Conservation (phyloP, 2,113 vertebrate genomes). For the Macaca fascicularis region DNA sequence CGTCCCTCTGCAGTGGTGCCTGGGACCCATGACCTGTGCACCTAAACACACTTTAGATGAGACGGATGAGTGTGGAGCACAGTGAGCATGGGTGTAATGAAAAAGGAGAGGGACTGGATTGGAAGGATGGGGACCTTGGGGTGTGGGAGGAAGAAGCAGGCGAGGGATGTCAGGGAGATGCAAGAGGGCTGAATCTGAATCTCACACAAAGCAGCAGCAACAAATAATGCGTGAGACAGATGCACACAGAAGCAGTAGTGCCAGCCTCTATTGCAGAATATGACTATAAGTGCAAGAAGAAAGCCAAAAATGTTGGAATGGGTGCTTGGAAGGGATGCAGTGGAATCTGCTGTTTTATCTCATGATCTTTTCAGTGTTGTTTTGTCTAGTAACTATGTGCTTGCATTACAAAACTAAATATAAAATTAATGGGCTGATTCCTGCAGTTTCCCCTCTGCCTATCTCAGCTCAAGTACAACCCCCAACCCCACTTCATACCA, state of each 20-base stretch:
- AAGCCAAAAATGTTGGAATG: background rate
- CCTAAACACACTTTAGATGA: background rate
- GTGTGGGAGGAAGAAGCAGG: background rate
- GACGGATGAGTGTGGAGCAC: no score
- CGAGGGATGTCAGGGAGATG: no score
- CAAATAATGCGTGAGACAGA: background rate
- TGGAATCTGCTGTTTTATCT: background rate
- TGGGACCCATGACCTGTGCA: background rate
- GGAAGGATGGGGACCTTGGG: background rate
- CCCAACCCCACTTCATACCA: no score
- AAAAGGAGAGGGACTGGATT: no score
- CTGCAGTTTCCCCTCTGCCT: background rate
- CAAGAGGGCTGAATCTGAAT: background rate
- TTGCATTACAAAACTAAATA: background rate
- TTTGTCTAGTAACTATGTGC: background rate
- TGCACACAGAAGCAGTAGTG: background rate
- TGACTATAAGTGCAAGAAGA: background rate
- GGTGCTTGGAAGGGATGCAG: background rate
- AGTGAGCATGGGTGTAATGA: background rate
- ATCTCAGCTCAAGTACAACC: fast-evolving
- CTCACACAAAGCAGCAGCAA: background rate
- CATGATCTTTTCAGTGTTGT: background rate
- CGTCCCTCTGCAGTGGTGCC: fast-evolving
- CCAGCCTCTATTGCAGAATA: no score
- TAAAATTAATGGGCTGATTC: background rate